Percentiles rank a stretch among this genome's conserved stretches.
phyloP scores from a whole-genome alignment of 2,888 invertebrate species.

The Blera fallax region DNA sequence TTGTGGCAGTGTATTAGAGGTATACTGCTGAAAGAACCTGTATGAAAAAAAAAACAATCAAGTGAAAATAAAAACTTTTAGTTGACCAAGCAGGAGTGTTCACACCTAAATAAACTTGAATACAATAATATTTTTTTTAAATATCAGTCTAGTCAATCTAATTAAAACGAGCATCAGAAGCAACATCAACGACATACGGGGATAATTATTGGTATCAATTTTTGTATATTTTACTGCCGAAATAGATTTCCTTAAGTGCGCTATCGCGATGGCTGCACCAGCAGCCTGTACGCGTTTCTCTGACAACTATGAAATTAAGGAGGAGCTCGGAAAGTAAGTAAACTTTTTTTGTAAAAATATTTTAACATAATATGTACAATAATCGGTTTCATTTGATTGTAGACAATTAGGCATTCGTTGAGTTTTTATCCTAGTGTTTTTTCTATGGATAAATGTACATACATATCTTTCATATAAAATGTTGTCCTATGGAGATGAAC shows the following conservation, averaged over 20 bases:
- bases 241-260: slow-evolving; percentile 82
- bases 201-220: slow-evolving; percentile 23
- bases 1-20: background rate
- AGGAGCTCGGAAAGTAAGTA: slow-evolving; percentile 99
- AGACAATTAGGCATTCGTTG: too few relatives aligned
- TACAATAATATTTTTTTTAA: background rate
- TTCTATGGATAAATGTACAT: too few relatives aligned
- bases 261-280: slow-evolving; percentile 91
- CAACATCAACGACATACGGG: background rate
- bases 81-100: background rate
- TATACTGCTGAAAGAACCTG: background rate
- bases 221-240: slow-evolving; percentile 75
- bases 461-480: too few relatives aligned
- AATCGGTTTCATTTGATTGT: too few relatives aligned
- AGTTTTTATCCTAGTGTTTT: too few relatives aligned
- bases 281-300: slow-evolving; percentile 98
- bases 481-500: too few relatives aligned
- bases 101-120: background rate
- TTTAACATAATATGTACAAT: background rate
- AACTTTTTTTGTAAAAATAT: background rate
- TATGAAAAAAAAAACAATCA: background rate
- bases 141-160: background rate
- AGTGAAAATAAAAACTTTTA: background rate
- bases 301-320: slow-evolving; percentile 99
- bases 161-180: background rate